Percentiles rank a stretch among this genome's conserved stretches.
phyloP scores from a whole-genome alignment of 2,113 vertebrate species.

The Cavia aperea region DNA sequence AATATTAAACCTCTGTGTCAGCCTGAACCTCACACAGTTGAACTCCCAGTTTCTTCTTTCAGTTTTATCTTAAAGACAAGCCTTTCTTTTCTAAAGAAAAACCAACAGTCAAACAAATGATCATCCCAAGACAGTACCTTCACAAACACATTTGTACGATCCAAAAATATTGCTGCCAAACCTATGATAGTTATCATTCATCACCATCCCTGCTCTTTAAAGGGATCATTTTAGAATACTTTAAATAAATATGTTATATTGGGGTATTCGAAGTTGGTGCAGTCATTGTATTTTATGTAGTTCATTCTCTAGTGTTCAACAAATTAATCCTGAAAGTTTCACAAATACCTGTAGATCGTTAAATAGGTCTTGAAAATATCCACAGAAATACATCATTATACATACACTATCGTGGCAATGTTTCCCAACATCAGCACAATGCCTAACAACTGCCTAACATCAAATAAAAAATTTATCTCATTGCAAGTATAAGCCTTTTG shows the following conservation, averaged over 20 bases:
- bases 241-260: slow-evolving; percentile 15
- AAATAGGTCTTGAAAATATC: slow-evolving; percentile 43
- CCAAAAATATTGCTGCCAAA: slow-evolving; percentile 19
- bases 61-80: slow-evolving; percentile 40
- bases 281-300: slow-evolving; percentile 12
- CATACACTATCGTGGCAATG: not conserved
- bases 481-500: slow-evolving; percentile 33
- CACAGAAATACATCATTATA: slow-evolving; percentile 14
- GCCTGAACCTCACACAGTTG: slow-evolving; percentile 27
- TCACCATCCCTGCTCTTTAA: not conserved
- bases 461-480: slow-evolving; percentile 44
- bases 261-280: not conserved
- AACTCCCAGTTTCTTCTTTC: slow-evolving; percentile 51
- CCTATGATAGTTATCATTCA: slow-evolving; percentile 1
- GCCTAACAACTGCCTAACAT: slow-evolving; percentile 30
- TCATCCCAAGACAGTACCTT: not conserved
- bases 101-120: not conserved
- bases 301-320: slow-evolving; percentile 19
- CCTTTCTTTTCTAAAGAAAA: slow-evolving; percentile 45
- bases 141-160: not conserved
- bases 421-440: slow-evolving; percentile 12
- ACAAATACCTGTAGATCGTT: slow-evolving; percentile 39
- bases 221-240: not conserved
- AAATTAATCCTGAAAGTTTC: slow-evolving; percentile 30
- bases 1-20: slow-evolving; percentile 66